Percentiles rank a stretch among this genome's conserved stretches.
phyloP scores from a whole-genome alignment of 1,140 invertebrate genomes.

The Zaprionus taronus region DNA sequence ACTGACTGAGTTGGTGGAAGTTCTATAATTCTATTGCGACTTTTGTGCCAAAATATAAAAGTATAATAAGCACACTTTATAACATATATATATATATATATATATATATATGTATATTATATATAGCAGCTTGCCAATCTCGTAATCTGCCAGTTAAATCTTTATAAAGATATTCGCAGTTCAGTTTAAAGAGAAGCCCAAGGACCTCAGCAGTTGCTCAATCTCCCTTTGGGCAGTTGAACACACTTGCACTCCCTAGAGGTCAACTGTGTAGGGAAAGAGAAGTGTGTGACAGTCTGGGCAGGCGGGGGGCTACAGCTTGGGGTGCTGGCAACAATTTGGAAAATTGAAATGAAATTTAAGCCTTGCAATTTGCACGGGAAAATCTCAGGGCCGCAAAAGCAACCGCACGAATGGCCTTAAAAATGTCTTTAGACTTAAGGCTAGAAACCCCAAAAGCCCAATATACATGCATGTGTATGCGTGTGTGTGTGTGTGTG shows the following conservation, averaged over 20 bases:
- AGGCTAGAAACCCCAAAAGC: slow-evolving; percentile 26
- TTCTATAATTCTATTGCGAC: too few species aligned
- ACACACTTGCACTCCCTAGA: slow-evolving; percentile 38
- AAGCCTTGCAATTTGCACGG: slow-evolving; percentile 76
- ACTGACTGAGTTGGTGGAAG: not conserved
- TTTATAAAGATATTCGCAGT: not conserved
- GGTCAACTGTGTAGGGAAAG: not conserved
- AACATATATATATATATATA: too few species aligned
- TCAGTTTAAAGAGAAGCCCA: slow-evolving; percentile 5
- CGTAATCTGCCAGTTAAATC: not conserved
- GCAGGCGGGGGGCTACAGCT: not conserved
- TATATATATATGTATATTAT: too few species aligned
- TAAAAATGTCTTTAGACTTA: slow-evolving; percentile 71
- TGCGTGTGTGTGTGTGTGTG: slow-evolving; percentile 4
- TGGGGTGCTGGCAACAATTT: slow-evolving; percentile 55
- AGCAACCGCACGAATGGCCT: slow-evolving; percentile 67
- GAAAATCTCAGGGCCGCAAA: slow-evolving; percentile 61
- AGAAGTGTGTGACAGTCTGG: not conserved
- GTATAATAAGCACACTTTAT: too few species aligned
- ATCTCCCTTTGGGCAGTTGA: slow-evolving; percentile 8
- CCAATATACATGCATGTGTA: slow-evolving; percentile 1
- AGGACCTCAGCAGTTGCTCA: not conserved
- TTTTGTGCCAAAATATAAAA: too few species aligned
- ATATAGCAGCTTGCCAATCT: too few species aligned
- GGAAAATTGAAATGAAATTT: slow-evolving; percentile 77